Conservation (phyloP, 2,113 vertebrate species). For the Campylorhamphus procurvoides region DNA sequence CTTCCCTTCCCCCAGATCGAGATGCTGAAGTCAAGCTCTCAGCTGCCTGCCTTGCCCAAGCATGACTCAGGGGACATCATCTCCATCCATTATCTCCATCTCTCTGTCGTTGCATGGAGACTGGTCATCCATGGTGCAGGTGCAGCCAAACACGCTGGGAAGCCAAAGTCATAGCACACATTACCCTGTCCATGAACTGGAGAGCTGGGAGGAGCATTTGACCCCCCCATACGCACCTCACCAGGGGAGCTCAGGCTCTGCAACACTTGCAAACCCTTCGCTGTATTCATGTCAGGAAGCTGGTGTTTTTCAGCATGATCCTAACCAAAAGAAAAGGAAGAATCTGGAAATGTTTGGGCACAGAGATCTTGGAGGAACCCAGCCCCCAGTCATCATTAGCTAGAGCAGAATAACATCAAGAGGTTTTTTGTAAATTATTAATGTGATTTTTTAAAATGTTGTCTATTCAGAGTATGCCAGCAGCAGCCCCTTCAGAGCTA, state of each 20-base stretch:
- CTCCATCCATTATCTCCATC: not conserved
- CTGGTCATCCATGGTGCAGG: not conserved
- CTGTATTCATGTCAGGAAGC: not conserved
- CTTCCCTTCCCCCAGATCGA: not conserved
- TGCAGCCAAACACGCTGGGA: not conserved
- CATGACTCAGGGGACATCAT: not conserved
- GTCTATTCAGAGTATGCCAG: not conserved
- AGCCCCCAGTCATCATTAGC: not conserved
- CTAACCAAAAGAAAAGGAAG: not conserved
- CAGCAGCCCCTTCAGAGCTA: not conserved
- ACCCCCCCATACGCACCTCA: accelerated
- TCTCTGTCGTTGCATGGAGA: accelerated
- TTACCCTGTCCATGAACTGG: accelerated
- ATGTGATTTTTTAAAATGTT: not conserved
- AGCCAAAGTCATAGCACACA: not conserved
- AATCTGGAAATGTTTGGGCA: not conserved
- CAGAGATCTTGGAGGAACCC: not conserved
- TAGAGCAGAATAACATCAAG: not conserved
- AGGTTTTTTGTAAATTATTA: not conserved
- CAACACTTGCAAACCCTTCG: accelerated
- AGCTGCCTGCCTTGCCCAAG: not conserved
- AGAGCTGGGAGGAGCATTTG: not conserved
- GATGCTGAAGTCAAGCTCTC: not conserved
- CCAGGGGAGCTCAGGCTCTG: not conserved
- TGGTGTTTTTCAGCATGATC: not conserved